Base-by-base conservation (phyloP, 2,797 vertebrate genomes). In the Podargus strigoides region DNA sequence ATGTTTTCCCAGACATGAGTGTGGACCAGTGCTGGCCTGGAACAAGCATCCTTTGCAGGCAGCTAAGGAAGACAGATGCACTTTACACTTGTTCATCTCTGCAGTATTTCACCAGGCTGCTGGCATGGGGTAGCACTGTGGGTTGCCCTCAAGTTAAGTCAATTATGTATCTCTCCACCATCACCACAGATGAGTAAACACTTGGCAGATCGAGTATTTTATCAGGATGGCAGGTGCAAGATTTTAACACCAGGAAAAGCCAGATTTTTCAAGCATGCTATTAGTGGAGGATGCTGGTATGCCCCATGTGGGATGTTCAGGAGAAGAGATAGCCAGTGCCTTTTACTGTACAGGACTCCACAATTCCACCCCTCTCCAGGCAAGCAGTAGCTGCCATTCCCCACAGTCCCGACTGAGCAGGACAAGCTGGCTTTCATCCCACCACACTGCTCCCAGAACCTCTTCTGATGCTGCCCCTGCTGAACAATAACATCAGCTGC, bases 1-100 rank as follows among this genome's bases (percentile, higher is more conserved):
- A 27, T n/a, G 1, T 3, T 1, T 21, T 36, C 26, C 14, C 32
- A 26, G 55, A 12, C 34, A 26, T 14, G 0, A 1, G 27, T 0
- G 2, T 18, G 39, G 59, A 79, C 20, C 77, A 30, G 37, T 1
- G 23, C 42, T 67, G 74, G 42, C 32, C 37, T 56, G 36, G 18
- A 73, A 42, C 14, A 11, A 41, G n/a, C 14, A 16, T 7, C 53
- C 22, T n/a, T 21, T 22, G 79, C 67, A n/a, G 23, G 52, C 50
- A 69, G 88, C 73, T 70, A 41, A 32, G 46, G 34, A 15, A 49
- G 42, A 66, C 27, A 34, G 34, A 46, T 10, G 10, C 24, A 37
- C 26, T 76, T 81, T 8, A 11, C 64, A 34, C 14, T 10, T 0
- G 10, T 23, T 49, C 47, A 47, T 58, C 62, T 66, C 17, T 32